Conservation (phyloP, 2,797 vertebrate species). For the Momotus momota region DNA sequence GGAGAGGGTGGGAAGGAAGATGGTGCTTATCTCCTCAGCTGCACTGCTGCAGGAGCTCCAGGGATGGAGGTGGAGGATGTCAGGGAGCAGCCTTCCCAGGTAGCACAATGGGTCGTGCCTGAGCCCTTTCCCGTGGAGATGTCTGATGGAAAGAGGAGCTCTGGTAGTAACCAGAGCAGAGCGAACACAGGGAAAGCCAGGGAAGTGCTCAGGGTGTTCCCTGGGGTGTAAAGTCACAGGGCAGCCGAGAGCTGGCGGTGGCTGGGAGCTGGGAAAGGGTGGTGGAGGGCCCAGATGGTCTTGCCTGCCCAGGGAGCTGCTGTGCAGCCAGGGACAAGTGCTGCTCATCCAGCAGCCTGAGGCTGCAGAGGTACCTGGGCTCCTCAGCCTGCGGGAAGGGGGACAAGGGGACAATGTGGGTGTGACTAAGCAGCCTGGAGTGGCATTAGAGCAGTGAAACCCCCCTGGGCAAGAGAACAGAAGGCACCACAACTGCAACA, state of each 20-base stretch:
- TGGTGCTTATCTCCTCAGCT: accelerated
- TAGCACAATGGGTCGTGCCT: neutral
- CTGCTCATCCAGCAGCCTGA: neutral
- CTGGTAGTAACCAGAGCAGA: accelerated
- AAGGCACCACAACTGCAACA: accelerated
- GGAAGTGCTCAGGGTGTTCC: accelerated
- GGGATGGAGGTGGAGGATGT: neutral
- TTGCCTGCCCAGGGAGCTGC: neutral
- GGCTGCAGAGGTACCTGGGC: neutral
- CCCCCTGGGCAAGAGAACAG: neutral
- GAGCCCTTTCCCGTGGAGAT: accelerated
- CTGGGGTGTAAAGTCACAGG: neutral
- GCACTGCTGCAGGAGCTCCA: neutral
- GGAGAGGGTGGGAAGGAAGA: neutral
- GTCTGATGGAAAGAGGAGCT: neutral
- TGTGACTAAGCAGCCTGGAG: neutral
- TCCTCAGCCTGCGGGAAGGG: neutral
- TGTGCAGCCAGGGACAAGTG: neutral
- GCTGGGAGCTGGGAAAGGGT: accelerated
- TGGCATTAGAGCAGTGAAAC: neutral
- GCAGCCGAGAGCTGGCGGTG: neutral
- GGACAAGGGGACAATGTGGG: accelerated
- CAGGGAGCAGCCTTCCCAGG: neutral
- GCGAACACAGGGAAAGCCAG: neutral
- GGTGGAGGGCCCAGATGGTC: neutral